These are phyloP conservation scores for Gnathochromis pfefferi DNA, from an alignment of 2,113 vertebrate genomes.

Conservation along the genomic window DNA sequence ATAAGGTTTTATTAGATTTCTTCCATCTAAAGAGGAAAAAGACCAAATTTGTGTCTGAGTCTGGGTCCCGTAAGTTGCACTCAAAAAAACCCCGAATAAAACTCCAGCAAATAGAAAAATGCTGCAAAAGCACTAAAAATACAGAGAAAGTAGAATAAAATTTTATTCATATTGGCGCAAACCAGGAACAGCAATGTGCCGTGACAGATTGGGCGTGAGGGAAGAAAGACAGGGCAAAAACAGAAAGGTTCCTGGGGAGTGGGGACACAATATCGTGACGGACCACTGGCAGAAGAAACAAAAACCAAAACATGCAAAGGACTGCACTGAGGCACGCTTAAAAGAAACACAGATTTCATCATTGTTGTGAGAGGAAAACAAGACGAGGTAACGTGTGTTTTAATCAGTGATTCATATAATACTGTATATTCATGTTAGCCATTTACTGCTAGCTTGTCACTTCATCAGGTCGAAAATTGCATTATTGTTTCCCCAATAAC, in stretches of 20 bases:
- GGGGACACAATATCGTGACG: neutral
- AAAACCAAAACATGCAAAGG: neutral
- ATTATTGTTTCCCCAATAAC: neutral
- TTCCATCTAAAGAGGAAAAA: neutral
- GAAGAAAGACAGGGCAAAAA: neutral
- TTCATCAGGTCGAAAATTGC: neutral
- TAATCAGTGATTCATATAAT: neutral
- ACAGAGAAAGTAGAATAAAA: neutral
- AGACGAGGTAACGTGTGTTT: neutral
- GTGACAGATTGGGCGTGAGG: neutral
- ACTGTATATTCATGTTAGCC: neutral
- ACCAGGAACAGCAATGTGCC: neutral
- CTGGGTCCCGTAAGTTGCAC: neutral
- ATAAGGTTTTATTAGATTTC: neutral
- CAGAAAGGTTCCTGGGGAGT: neutral
- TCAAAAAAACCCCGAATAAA: neutral
- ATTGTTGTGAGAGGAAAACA: neutral
- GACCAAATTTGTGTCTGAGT: neutral
- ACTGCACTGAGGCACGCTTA: neutral
- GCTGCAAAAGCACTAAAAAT: neutral
- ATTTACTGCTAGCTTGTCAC: neutral
- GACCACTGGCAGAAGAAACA: neutral
- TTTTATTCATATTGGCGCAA: neutral
- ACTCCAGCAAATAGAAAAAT: neutral
- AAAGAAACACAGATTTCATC: neutral